phyloP scores from a whole-genome alignment of 2,888 invertebrate genomes.

The Scrobipalpa atriplicella region DNA sequence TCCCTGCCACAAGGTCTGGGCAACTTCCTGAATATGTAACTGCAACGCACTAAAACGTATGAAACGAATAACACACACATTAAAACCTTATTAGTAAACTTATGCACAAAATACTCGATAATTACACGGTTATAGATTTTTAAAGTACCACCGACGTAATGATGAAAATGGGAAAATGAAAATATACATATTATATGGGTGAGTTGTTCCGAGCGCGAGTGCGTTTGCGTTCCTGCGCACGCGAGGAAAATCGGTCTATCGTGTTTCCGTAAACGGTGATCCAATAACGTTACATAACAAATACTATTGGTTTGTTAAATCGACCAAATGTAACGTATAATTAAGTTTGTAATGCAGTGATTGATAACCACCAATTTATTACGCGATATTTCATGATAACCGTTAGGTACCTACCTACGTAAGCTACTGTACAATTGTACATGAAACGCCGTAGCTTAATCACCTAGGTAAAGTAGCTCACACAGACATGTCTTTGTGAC shows the following conservation, averaged over 20 bases:
- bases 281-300: conserved; percentile 16
- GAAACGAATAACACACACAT: neutral
- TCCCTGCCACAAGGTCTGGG: conserved; percentile 1
- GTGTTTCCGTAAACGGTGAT: conserved; percentile 31
- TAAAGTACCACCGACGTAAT: conserved; percentile 17
- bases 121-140: conserved; percentile 13
- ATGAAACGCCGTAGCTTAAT: neutral
- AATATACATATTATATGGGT: conserved; percentile 20
- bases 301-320: conserved; percentile 12
- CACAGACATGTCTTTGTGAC: neutral
- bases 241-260: conserved; percentile 26
- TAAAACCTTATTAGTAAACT: conserved; percentile 3
- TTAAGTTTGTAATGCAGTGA: conserved; percentile 17
- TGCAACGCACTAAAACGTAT: neutral
- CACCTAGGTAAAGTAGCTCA: neutral
- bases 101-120: neutral
- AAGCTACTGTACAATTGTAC: neutral
- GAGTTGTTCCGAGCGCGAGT: conserved; percentile 27
- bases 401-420: neutral
- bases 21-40: neutral
- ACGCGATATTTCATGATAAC: neutral
- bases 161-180: conserved; percentile 25
- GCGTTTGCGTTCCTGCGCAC: conserved; percentile 25
- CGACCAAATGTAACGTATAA: conserved; percentile 20
- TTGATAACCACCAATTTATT: conserved; percentile 9